These are phyloP conservation scores for Rallus limicola DNA, from an alignment of 2,113 vertebrate species.

Conservation along the genomic window DNA sequence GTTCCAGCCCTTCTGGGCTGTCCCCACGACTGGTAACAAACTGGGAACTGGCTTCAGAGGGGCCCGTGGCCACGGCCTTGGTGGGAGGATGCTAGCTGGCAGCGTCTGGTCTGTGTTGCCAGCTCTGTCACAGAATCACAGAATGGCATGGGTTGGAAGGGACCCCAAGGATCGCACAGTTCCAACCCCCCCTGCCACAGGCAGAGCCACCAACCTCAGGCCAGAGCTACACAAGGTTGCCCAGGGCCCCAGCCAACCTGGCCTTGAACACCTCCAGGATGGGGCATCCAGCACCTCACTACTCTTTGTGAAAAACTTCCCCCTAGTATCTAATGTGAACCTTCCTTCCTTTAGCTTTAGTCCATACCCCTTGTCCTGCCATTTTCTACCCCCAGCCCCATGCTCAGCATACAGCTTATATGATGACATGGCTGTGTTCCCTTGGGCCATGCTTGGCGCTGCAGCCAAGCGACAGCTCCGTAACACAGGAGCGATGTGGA, in stretches of 20 bases:
- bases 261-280: no score
- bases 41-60: neutral
- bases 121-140: neutral
- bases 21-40: neutral
- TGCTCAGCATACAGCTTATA: neutral
- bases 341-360: no score
- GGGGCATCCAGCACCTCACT: no score
- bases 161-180: no score
- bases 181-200: no score
- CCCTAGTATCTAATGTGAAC: no score
- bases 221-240: no score
- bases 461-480: neutral
- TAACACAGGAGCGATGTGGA: neutral
- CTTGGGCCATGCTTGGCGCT: neutral
- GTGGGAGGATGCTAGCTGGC: neutral
- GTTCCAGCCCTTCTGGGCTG: neutral
- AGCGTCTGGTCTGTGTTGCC: neutral
- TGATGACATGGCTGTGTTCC: neutral
- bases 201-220: no score
- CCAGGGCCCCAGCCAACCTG: no score
- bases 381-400: neutral
- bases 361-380: no score
- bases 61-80: neutral
- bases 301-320: no score
- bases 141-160: no score